Evolutionary conservation across 2,888 invertebrate genomes (phyloP).

Genomic region (Agriopis leucophaearia): DNA sequence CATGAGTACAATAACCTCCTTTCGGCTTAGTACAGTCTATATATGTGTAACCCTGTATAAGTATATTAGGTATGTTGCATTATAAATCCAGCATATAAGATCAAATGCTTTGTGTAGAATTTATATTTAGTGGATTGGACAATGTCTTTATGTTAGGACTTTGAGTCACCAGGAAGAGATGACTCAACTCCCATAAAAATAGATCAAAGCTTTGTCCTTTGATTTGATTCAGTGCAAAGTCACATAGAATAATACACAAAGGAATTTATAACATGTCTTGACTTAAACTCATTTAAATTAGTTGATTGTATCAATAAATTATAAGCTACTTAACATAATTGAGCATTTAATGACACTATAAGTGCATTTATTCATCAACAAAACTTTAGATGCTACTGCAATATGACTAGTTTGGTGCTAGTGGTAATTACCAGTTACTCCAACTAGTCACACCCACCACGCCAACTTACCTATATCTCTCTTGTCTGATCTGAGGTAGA

Average conservation of each 20-base stretch:
- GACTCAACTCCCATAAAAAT: constrained; percentile 42
- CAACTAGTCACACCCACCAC: no score
- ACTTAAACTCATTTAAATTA: constrained; percentile 11
- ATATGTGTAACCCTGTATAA: no score
- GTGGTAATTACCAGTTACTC: no score
- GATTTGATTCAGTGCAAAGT: constrained; percentile 9
- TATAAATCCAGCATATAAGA: neutral
- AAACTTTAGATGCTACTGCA: no score
- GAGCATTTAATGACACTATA: neutral
- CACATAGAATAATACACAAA: constrained; percentile 13
- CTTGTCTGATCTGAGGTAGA: no score
- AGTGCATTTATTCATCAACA: no score
- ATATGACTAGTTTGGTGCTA: no score
- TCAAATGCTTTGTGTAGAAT: constrained; percentile 28
- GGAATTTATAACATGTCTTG: constrained; percentile 4
- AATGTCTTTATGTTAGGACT: constrained; percentile 33
- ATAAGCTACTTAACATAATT: neutral
- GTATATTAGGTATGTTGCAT: neutral
- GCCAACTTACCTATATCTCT: no score
- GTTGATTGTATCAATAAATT: no score
- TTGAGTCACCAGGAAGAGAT: constrained; percentile 45
- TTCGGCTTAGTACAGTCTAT: no score
- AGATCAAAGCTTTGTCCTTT: constrained; percentile 25
- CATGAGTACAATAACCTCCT: no score
- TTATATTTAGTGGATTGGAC: constrained; percentile 21